Evolutionary conservation across 1,140 invertebrate species (phyloP).

Genomic region (Bombus sibiricus): DNA sequence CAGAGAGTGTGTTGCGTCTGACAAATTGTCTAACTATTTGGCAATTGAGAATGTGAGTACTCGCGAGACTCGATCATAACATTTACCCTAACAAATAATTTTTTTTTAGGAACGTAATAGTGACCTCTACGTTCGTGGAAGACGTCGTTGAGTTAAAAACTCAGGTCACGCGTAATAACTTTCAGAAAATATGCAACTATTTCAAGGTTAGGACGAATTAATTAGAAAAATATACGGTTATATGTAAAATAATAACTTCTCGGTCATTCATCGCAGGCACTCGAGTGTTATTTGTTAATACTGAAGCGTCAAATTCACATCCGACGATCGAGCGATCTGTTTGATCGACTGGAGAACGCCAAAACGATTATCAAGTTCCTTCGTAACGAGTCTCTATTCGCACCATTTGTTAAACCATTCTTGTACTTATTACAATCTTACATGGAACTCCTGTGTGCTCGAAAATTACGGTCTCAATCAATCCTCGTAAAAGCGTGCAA

Average conservation of each 20-base stretch:
- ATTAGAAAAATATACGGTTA: not conserved
- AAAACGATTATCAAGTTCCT: slow-evolving; percentile 40
- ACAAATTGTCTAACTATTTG: slow-evolving; percentile 56
- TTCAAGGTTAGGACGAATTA: slow-evolving; percentile 38
- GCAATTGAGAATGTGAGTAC: slow-evolving; percentile 69
- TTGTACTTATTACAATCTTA: slow-evolving; percentile 63
- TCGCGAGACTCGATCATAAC: not conserved
- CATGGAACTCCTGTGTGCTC: slow-evolving; percentile 39
- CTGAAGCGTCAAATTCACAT: slow-evolving; percentile 58
- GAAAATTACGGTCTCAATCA: not conserved
- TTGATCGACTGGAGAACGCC: slow-evolving; percentile 14
- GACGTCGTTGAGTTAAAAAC: slow-evolving; percentile 5
- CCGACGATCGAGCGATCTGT: slow-evolving; percentile 49
- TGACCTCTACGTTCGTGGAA: not conserved
- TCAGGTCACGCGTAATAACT: slow-evolving; percentile 30
- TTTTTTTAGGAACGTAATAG: slow-evolving; percentile 40
- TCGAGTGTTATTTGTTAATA: slow-evolving; percentile 65
- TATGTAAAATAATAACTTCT: not conserved
- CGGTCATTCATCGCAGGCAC: slow-evolving; percentile 23
- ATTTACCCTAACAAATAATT: not conserved
- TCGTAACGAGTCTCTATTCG: not conserved
- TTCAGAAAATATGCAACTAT: slow-evolving; percentile 47
- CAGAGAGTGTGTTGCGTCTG: slow-evolving; percentile 56
- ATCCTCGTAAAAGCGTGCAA: slow-evolving; percentile 52
- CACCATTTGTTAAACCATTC: slow-evolving; percentile 57